Conservation (phyloP, 2,797 vertebrate genomes). For the Micromesistius poutassou region DNA sequence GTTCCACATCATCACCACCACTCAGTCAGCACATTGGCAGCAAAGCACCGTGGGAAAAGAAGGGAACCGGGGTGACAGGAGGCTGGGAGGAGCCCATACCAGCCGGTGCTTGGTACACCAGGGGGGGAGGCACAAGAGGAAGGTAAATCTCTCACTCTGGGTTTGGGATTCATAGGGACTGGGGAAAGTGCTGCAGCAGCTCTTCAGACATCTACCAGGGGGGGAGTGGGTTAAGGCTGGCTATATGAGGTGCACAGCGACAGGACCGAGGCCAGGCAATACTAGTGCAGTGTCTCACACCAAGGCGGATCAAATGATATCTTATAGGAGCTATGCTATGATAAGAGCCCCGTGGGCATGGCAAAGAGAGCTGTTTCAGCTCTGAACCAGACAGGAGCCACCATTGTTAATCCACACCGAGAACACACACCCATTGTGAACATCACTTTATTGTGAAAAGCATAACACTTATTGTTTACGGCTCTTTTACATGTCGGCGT, state of each 20-base stretch:
- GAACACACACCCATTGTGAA: constrained; percentile 18
- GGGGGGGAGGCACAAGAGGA: constrained; percentile 13
- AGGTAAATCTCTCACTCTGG: constrained; percentile 7
- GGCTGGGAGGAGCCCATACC: constrained; percentile 11
- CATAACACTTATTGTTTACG: constrained; percentile 56
- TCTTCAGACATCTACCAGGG: background rate
- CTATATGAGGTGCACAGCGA: constrained; percentile 24
- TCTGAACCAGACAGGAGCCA: constrained; percentile 63
- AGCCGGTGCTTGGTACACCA: background rate
- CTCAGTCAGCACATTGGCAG: constrained; percentile 48
- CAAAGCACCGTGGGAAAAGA: constrained; percentile 51
- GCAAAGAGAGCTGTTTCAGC: constrained; percentile 54
- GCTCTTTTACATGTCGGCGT: constrained; percentile 12
- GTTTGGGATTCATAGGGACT: background rate
- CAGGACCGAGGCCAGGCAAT: constrained; percentile 47
- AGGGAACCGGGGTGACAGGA: constrained; percentile 17
- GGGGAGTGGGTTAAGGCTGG: constrained; percentile 22
- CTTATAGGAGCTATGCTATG: constrained; percentile 53
- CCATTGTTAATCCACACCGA: constrained; percentile 53
- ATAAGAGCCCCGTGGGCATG: constrained; percentile 60
- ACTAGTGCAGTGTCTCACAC: constrained; percentile 47
- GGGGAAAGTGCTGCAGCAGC: background rate
- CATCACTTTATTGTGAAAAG: constrained; percentile 64
- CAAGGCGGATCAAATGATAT: constrained; percentile 46
- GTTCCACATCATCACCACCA: constrained; percentile 40